Evolutionary conservation across 1,140 invertebrate species (phyloP).

Genomic region (Heterodera carotae): DNA sequence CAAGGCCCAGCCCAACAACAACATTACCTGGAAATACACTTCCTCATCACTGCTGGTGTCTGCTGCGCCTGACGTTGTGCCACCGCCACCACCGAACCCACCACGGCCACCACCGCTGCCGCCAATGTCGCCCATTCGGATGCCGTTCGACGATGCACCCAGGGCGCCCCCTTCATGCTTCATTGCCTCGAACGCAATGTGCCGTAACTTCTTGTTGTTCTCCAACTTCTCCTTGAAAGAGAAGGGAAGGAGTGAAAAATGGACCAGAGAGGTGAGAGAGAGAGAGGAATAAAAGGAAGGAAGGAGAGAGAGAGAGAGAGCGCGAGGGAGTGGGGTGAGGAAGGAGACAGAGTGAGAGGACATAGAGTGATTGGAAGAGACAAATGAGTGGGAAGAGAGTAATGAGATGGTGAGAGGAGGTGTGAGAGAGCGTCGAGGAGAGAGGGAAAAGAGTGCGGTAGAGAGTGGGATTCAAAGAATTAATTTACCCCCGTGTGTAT

Average conservation of each 20-base stretch:
- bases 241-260: neutral
- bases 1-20: no score
- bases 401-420: no score
- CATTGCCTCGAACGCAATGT: constrained; percentile 49
- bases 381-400: no score
- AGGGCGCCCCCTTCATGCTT: constrained; percentile 27
- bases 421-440: neutral
- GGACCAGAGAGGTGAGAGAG: no score
- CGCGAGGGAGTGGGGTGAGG: no score
- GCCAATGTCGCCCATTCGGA: neutral
- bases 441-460: no score
- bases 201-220: constrained; percentile 48
- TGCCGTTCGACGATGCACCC: constrained; percentile 9
- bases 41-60: constrained; percentile 29
- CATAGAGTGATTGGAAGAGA: no score
- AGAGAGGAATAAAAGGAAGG: no score
- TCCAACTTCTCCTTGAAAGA: constrained; percentile 42
- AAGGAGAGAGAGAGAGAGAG: no score
- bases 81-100: constrained; percentile 9
- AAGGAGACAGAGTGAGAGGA: neutral
- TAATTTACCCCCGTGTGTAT: neutral
- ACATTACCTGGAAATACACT: constrained; percentile 19
- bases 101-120: neutral
- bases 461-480: neutral
- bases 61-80: constrained; percentile 12